These are phyloP conservation scores for Prunella himalayana DNA, from an alignment of 2,113 vertebrate species.

Conservation along the genomic window DNA sequence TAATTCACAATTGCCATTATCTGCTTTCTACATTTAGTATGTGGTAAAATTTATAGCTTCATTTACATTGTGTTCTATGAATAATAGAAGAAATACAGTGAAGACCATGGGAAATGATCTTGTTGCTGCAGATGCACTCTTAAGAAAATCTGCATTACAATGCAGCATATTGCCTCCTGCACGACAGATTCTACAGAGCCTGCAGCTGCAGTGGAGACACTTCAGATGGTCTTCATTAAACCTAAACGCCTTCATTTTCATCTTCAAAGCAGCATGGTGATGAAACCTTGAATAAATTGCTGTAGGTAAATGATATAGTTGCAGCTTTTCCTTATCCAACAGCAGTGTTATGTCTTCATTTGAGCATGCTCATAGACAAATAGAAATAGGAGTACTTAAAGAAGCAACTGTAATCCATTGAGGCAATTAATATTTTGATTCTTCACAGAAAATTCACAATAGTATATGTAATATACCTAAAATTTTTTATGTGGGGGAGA, in stretches of 20 bases:
- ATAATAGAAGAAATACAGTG: constrained; percentile 84
- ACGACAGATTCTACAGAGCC: constrained; percentile 19
- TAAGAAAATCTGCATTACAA: constrained; percentile 73
- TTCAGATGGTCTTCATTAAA: constrained; percentile 73
- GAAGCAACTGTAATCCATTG: not conserved
- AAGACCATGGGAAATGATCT: constrained; percentile 75
- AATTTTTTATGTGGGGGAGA: not conserved
- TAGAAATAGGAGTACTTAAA: not conserved
- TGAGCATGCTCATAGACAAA: not conserved
- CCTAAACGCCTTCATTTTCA: constrained; percentile 65
- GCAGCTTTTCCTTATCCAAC: constrained; percentile 18
- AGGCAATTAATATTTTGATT: not conserved
- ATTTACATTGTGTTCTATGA: constrained; percentile 84
- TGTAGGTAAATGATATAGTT: constrained; percentile 57
- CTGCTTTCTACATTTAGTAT: constrained; percentile 75
- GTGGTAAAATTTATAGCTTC: constrained; percentile 82
- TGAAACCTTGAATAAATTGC: constrained; percentile 62
- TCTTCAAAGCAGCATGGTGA: constrained; percentile 64
- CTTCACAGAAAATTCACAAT: not conserved
- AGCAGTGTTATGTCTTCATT: not conserved
- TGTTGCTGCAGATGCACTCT: constrained; percentile 62
- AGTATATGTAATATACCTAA: not conserved
- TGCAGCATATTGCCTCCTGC: constrained; percentile 37
- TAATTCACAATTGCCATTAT: constrained; percentile 86
- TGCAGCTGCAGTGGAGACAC: constrained; percentile 66